Conservation (phyloP, 1,140 invertebrate genomes). For the Drosophila takahashii region DNA sequence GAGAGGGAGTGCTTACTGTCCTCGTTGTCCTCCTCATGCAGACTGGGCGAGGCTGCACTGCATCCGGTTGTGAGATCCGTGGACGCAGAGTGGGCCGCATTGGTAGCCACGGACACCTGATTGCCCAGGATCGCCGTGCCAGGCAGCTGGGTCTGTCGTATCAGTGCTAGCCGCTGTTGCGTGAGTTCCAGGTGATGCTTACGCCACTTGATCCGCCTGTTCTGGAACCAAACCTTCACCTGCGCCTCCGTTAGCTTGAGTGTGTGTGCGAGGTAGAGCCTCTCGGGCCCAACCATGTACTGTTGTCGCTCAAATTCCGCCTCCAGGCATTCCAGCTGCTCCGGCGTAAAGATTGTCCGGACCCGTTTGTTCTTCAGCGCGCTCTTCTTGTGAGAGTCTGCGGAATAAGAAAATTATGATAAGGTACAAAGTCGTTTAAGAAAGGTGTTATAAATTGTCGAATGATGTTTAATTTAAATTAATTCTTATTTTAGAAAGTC, state of each 20-base stretch:
- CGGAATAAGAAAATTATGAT: neutral
- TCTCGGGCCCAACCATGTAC: conserved; percentile 97
- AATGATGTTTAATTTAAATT: too few species aligned
- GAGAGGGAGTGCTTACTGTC: conserved; percentile 74
- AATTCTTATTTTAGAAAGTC: too few species aligned
- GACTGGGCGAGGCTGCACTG: conserved; percentile 49
- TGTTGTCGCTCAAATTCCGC: conserved; percentile 96
- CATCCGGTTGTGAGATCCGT: conserved; percentile 27
- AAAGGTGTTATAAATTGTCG: too few species aligned
- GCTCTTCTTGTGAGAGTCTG: conserved; percentile 76
- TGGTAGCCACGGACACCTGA: conserved; percentile 7
- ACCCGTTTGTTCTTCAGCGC: conserved; percentile 89
- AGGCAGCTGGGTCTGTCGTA: conserved; percentile 87
- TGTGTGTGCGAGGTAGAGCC: conserved; percentile 94
- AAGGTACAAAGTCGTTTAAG: neutral
- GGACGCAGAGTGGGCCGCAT: conserved; percentile 32
- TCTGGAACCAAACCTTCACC: conserved; percentile 99
- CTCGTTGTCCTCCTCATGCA: conserved; percentile 72
- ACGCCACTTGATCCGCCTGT: conserved; percentile 97
- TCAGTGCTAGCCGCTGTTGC: conserved; percentile 92
- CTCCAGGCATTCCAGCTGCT: conserved; percentile 95
- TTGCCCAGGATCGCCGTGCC: conserved; percentile 34
- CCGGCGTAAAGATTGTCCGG: conserved; percentile 96
- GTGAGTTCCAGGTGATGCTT: conserved; percentile 97
- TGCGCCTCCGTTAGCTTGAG: conserved; percentile 96